These are phyloP conservation scores for Ditula angustiorana DNA, from an alignment of 2,888 invertebrate species.

Conservation along the genomic window DNA sequence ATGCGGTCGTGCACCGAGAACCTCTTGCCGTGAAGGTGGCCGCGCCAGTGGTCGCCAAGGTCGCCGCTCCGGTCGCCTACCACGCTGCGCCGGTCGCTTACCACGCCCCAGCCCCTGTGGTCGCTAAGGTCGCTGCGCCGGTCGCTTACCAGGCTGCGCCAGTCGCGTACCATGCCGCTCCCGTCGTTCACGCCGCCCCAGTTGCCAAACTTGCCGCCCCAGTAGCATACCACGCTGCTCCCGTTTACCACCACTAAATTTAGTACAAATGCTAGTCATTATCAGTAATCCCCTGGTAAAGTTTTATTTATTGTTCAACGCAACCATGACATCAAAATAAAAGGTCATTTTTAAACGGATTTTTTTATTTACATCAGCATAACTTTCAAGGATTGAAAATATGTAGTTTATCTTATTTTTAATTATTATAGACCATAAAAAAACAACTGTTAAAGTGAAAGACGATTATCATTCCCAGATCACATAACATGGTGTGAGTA, in stretches of 20 bases:
- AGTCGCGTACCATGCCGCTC: conserved; percentile 47
- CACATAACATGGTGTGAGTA: no score
- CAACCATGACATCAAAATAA: conserved; percentile 26
- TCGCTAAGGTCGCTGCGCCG: conserved; percentile 47
- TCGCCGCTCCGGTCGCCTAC: conserved; percentile 52
- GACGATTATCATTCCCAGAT: no score
- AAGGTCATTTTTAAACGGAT: neutral
- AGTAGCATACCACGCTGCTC: conserved; percentile 55
- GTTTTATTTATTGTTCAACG: conserved; percentile 31
- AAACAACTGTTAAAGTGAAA: no score
- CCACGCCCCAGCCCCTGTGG: conserved; percentile 52
- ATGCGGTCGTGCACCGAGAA: conserved; percentile 77
- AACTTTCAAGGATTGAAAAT: no score
- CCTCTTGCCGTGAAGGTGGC: conserved; percentile 64
- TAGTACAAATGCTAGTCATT: conserved; percentile 63
- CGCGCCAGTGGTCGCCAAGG: conserved; percentile 48
- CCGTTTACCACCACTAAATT: conserved; percentile 51
- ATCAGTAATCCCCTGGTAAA: neutral
- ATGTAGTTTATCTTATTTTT: no score
- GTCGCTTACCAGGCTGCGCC: conserved; percentile 52
- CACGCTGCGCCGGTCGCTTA: conserved; percentile 49
- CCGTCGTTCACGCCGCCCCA: conserved; percentile 52
- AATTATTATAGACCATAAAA: no score
- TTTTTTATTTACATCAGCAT: neutral
- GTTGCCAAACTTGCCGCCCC: conserved; percentile 58